Percentiles rank a stretch among this genome's conserved stretches.
Conservation (phyloP, 23 tunicate species). For the Trididemnum clinides region DNA sequence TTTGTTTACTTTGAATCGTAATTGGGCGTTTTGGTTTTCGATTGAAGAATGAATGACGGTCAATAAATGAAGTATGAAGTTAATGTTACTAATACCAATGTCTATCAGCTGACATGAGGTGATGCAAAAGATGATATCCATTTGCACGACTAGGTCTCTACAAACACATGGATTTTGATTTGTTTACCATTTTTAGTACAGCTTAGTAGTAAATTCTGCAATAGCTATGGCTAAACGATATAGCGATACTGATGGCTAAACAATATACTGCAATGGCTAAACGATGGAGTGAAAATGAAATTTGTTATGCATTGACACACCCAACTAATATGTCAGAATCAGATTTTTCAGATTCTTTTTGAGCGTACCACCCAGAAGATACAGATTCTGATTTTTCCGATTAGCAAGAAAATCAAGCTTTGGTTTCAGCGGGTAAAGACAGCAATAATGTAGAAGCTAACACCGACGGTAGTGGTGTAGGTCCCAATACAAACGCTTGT, state of each 20-base stretch:
- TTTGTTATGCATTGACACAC: background rate
- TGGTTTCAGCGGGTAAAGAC: background rate
- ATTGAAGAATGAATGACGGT: no score
- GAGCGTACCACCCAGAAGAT: slow-evolving; percentile 14
- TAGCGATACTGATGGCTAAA: background rate
- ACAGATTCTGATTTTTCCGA: background rate
- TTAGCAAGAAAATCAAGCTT: background rate
- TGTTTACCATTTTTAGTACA: background rate
- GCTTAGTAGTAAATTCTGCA: background rate
- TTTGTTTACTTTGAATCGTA: no score
- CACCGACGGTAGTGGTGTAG: background rate
- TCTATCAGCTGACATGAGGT: background rate
- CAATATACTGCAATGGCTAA: background rate
- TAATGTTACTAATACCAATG: background rate
- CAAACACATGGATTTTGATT: slow-evolving; percentile 3
- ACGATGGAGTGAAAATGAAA: background rate
- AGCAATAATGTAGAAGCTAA: background rate
- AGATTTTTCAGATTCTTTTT: slow-evolving; percentile 6
- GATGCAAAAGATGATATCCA: background rate
- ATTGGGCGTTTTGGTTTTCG: no score
- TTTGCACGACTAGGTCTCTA: slow-evolving; percentile 28
- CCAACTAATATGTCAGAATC: background rate
- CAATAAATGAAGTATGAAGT: no score
- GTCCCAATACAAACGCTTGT: no score
- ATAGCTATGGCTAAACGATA: background rate